These are phyloP conservation scores for Calcarius lapponicus DNA, from an alignment of 2,797 vertebrate genomes.

Conservation along the genomic window DNA sequence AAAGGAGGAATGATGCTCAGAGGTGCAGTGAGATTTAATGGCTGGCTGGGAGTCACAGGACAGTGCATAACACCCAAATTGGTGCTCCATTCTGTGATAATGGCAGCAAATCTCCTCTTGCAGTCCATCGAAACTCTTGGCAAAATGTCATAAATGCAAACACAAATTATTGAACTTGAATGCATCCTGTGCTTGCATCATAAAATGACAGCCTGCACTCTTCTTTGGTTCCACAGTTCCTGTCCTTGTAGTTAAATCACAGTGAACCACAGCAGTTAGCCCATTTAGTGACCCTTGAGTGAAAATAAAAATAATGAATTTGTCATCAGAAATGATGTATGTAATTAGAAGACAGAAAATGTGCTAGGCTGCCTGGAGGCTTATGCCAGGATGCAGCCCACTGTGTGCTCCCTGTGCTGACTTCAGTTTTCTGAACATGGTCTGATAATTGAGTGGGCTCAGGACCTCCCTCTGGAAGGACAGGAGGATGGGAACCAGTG, in stretches of 20 bases:
- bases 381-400: not conserved
- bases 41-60: not conserved
- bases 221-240: not conserved
- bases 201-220: not conserved
- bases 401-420: not conserved
- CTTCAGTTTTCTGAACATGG: not conserved
- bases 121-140: not conserved
- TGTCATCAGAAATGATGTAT: not conserved
- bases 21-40: not conserved
- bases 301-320: not conserved
- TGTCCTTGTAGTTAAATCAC: not conserved
- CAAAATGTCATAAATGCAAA: not conserved
- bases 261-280: not conserved
- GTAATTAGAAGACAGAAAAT: not conserved
- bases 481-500: not conserved
- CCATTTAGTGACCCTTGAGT: not conserved
- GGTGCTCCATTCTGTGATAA: not conserved
- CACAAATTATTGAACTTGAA: not conserved
- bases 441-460: not conserved
- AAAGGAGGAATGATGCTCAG: not conserved
- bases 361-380: not conserved
- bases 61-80: not conserved
- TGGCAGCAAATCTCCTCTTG: not conserved
- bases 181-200: rapidly evolving
- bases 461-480: not conserved